Percentiles rank a stretch among this genome's conserved stretches.
Conservation (phyloP, 2,888 invertebrate species). For the Xylocampa areola region DNA sequence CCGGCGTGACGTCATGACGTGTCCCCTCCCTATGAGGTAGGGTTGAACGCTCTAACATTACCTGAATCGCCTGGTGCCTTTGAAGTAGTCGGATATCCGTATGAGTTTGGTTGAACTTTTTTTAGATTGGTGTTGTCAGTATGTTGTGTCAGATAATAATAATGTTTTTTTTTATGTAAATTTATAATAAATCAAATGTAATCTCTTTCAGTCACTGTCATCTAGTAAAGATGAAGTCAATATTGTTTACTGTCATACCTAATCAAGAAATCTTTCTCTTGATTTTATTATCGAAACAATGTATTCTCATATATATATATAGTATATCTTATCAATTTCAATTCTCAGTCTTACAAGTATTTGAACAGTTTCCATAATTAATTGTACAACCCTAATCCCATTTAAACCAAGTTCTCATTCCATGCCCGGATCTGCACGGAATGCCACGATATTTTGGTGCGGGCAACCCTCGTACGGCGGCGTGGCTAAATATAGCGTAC, state of each 20-base stretch:
- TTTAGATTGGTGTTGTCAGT: too few species aligned
- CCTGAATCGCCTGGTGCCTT: conserved; percentile 6
- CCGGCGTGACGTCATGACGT: conserved; percentile 31
- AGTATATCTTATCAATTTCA: background rate
- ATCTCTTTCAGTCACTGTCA: too few species aligned
- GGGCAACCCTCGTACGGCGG: conserved; percentile 49
- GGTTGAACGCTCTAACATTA: conserved; percentile 40
- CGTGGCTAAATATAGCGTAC: conserved; percentile 49
- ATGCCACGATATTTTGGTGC: conserved; percentile 54
- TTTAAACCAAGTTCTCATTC: too few species aligned
- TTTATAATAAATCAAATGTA: too few species aligned
- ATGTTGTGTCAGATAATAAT: too few species aligned
- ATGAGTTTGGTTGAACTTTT: conserved; percentile 12
- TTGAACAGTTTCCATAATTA: background rate
- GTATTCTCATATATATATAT: too few species aligned
- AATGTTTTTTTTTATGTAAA: background rate
- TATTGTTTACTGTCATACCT: too few species aligned
- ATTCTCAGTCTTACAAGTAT: too few species aligned
- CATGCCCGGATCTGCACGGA: conserved; percentile 31
- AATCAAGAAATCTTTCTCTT: too few species aligned
- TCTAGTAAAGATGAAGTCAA: too few species aligned
- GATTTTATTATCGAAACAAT: too few species aligned
- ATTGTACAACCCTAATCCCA: conserved; percentile 7
- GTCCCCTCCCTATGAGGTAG: conserved; percentile 32
- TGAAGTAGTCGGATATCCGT: conserved; percentile 8